Evolutionary conservation across 2,797 vertebrate genomes (phyloP).

Genomic region (Lemur catta): DNA sequence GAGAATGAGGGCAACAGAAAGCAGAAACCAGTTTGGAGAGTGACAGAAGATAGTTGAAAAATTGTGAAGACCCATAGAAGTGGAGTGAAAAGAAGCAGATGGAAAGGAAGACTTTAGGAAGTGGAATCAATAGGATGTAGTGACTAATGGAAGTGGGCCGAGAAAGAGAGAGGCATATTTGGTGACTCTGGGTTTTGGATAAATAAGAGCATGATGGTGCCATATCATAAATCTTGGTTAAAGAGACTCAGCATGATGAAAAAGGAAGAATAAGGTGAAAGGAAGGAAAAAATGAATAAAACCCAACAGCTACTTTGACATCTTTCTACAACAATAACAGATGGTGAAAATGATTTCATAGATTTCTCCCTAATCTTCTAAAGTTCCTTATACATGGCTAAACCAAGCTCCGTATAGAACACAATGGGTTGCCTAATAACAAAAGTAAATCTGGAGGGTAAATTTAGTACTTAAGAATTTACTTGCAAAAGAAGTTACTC

Average conservation of each 20-base stretch:
- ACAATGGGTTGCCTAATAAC: not conserved
- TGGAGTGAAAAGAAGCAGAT: not conserved
- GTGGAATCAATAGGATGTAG: not conserved
- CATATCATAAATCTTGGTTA: not conserved
- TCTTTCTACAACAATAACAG: not conserved
- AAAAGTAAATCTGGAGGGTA: not conserved
- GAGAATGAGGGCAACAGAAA: not conserved
- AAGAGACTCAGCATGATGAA: not conserved
- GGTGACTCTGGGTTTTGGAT: not conserved
- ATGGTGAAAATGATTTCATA: not conserved
- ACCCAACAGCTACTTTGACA: not conserved
- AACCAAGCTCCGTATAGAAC: not conserved
- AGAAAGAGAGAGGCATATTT: not conserved
- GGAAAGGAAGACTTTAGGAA: not conserved
- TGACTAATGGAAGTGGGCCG: not conserved
- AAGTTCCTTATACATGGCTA: not conserved
- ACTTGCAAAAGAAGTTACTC: slow-evolving; percentile 26
- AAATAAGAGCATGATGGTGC: not conserved
- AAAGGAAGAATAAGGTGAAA: not conserved
- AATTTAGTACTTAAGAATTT: not conserved
- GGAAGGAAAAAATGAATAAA: not conserved
- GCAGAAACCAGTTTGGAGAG: not conserved
- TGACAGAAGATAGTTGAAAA: not conserved
- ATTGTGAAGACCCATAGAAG: not conserved
- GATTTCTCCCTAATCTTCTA: not conserved